Evolutionary conservation across 1,140 invertebrate genomes (phyloP).

Genomic region (Drosophila lacertosa): DNA sequence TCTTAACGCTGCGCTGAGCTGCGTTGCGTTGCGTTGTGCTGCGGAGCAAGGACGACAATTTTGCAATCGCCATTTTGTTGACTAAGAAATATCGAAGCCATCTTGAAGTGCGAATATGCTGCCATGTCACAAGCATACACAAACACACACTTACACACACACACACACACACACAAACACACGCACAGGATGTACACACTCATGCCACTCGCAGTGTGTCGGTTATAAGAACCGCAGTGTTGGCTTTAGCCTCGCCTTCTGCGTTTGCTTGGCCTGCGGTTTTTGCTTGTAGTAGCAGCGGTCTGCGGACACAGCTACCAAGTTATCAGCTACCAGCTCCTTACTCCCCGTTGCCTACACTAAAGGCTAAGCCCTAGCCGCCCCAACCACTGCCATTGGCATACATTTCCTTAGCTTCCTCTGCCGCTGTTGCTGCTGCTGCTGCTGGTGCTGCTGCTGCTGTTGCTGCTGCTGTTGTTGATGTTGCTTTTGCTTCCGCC

Average conservation of each 20-base stretch:
- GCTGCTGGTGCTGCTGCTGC: constrained; percentile 8
- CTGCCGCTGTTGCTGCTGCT: constrained; percentile 10
- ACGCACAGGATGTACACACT: constrained; percentile 52
- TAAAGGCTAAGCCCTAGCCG: neutral
- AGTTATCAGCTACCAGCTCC: constrained; percentile 31
- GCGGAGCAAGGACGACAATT: constrained; percentile 64
- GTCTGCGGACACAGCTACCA: constrained; percentile 57
- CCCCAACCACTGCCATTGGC: constrained; percentile 66
- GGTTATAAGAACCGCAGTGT: constrained; percentile 32
- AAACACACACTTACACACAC: constrained; percentile 15
- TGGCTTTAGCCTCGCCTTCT: constrained; percentile 50
- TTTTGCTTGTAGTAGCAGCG: constrained; percentile 65
- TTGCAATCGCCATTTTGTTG: constrained; percentile 81
- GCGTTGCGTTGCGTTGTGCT: constrained; percentile 42
- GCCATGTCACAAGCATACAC: constrained; percentile 56
- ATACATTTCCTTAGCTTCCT: constrained; percentile 78
- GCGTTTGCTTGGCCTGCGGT: constrained; percentile 62
- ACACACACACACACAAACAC: constrained; percentile 15
- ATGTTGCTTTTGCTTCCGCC: constrained; percentile 42
- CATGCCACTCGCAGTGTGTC: constrained; percentile 8
- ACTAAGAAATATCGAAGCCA: constrained; percentile 82
- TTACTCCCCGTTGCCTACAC: neutral
- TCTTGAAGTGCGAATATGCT: constrained; percentile 78
- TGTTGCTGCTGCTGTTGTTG: neutral
- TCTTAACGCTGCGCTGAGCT: constrained; percentile 53